phyloP scores from a whole-genome alignment of 2,113 vertebrate genomes.

The Agapornis roseicollis region DNA sequence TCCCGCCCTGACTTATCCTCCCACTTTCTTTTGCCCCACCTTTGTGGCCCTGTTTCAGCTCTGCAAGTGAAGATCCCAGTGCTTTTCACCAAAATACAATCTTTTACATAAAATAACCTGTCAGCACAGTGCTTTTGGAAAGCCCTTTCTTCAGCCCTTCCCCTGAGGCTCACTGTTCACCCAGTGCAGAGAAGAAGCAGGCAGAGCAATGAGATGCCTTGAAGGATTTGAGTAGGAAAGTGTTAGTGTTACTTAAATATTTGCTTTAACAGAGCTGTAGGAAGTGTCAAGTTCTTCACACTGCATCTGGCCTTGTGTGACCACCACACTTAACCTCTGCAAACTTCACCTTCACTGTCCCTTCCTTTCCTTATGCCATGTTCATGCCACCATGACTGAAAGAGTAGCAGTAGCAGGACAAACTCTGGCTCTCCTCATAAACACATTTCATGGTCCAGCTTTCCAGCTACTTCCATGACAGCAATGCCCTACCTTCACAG shows the following conservation, averaged over 20 bases:
- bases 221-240: not conserved
- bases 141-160: not conserved
- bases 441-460: not conserved
- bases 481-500: not conserved
- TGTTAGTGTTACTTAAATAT: not conserved
- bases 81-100: not conserved
- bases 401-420: not conserved
- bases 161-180: not conserved
- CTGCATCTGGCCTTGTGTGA: not conserved
- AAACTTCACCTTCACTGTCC: not conserved
- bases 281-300: not conserved
- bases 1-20: not conserved
- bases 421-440: not conserved
- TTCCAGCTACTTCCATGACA: not conserved
- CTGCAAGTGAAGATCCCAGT: not conserved
- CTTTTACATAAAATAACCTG: not conserved
- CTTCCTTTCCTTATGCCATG: not conserved
- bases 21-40: not conserved
- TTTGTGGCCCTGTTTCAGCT: not conserved
- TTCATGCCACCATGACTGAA: fast-evolving
- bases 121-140: not conserved
- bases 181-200: not conserved
- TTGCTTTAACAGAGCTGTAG: not conserved
- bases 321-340: not conserved
- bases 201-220: not conserved